Base-by-base conservation (phyloP, 2,888 invertebrate genomes). In the Syrista parreyssii region DNA sequence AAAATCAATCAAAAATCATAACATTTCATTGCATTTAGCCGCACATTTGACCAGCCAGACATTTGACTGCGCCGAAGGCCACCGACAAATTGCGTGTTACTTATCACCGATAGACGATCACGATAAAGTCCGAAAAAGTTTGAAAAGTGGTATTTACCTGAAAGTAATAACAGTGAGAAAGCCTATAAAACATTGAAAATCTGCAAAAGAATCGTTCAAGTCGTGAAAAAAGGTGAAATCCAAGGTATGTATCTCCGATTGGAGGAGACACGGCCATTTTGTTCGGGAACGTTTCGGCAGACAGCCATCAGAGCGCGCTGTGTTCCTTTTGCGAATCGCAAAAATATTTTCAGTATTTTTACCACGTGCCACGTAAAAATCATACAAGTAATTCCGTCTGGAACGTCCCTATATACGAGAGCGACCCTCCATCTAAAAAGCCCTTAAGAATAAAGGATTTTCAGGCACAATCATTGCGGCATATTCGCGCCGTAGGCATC, bases 181-280 rank as follows among this genome's bases (percentile, higher is more conserved):
- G 23, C 55, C 9, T 55, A 55, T 55, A 9, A 23, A 23, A 55
- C 55, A 55, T 23, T 55, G 55, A 55, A 55, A 55, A 55, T 55
- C 55, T 23, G 55, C 55, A 55, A 55, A 55, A 55, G 55, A 23
- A 23, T 55, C 55, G 55, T 23, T 55, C 23, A 23, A 0, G 55
- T 55, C 55, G 55, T 55, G 92, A 92, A 93, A 92, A 93, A 92
- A 92, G 90, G 55, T 55, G 55, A 55, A 55, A 55, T 55, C 55
- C 55, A 55, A 55, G 55, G 55, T 55, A 55, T 23, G 55, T 92
- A 92, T 91, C 92, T 92, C 92, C 92, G 92, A 92, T 92, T 92
- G 92, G 92, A 91, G 40, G 36, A 75, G 68, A 15, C 68, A 30
- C 75, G 89, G 89, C 90, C 89, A 91, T 91, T 92, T 91, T 91